Evolutionary conservation across 2,888 invertebrate species (phyloP), one percentile per base, ranked within the genome.

Genomic region (Eledone cirrhosa): DNA sequence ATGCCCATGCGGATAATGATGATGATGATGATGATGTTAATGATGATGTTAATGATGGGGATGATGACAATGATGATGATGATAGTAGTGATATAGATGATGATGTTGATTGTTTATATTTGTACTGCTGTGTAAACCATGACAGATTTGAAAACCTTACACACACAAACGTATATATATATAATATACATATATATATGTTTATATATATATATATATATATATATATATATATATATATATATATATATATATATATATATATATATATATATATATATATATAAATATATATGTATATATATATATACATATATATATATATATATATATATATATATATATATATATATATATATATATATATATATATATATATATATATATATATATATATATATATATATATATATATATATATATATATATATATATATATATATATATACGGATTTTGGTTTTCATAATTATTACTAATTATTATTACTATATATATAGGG

Each of bases 211-310:
- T 29, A 67, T 67, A 11, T 67, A 7, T 67, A 67, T 67, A 67
- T 67, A 24, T n/a, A n/a, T 67, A 1, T n/a, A 67, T 27, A 67
- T 67, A 67, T 67, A 27, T 67, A n/a, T 67, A 3, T 8, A 24
- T 29, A 67, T 1, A 67, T 8, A 3, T 2, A 24, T 24, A 27
- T 67, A 67, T 67, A 67, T 67, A 67, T 27, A 67, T 67, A 27
- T 67, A 67, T 67, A 67, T 29, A 67, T 67, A 67, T 27, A 67
- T 29, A 67, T 67, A 27, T 19, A 67, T 67, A 67, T 11, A 67
- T 67, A 67, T 67, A 67, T 27, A 27, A 19, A 67, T 11, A 67
- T 11, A 67, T 29, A 67, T 29, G 27, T 29, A 67, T 29, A 67
- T 14, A 67, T 29, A 67, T 27, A 67, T 29, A 29, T 29, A 8